Evolutionary conservation across 1,140 invertebrate genomes (phyloP).

Genomic region (Hyphantria cunea): DNA sequence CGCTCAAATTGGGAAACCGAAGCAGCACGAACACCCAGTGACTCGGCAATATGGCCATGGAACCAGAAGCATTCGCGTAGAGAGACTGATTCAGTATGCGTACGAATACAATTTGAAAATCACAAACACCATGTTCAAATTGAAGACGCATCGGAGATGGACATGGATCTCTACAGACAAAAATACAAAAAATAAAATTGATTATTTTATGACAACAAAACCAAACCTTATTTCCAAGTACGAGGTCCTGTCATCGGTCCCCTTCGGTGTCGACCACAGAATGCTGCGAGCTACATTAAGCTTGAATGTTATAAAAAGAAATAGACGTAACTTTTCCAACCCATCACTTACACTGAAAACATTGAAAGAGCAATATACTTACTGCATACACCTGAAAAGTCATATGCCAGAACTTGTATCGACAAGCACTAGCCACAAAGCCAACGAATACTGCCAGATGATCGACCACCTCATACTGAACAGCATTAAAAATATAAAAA

Average conservation of each 20-base stretch:
- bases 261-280: slow-evolving; percentile 44
- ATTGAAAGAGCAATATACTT: too few species aligned
- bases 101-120: slow-evolving; percentile 45
- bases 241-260: slow-evolving; percentile 36
- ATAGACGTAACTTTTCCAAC: slow-evolving; percentile 37
- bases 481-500: too few species aligned
- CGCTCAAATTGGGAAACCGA: neutral
- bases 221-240: slow-evolving; percentile 37
- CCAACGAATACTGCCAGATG: too few species aligned
- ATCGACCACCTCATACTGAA: too few species aligned
- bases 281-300: slow-evolving; percentile 39
- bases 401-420: too few species aligned
- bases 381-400: too few species aligned
- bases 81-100: slow-evolving; percentile 43
- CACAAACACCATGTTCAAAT: slow-evolving; percentile 47
- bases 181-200: slow-evolving; percentile 51
- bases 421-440: too few species aligned
- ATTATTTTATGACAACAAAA: slow-evolving; percentile 49
- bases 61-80: slow-evolving; percentile 33
- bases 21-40: slow-evolving; percentile 1
- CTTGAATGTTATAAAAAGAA: slow-evolving; percentile 28
- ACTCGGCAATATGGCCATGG: slow-evolving; percentile 40
- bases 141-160: slow-evolving; percentile 47
- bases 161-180: slow-evolving; percentile 49
- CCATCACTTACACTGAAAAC: too few species aligned